phyloP scores from a whole-genome alignment of 2,113 vertebrate species.

The Festucalex cinctus region DNA sequence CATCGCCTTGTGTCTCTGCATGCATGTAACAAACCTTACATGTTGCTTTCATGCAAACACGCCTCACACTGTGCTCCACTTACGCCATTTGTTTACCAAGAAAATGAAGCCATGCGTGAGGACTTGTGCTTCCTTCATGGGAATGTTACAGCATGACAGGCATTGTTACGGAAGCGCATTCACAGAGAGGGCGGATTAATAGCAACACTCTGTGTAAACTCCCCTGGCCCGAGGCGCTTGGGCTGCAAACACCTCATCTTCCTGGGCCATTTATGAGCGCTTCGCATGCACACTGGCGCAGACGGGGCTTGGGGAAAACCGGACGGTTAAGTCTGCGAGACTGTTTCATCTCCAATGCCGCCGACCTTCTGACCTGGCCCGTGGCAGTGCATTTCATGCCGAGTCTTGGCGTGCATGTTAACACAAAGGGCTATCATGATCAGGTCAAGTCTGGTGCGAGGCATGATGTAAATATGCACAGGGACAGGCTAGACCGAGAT shows the following conservation, averaged over 20 bases:
- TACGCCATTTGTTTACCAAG: slow-evolving; percentile 4
- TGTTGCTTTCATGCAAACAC: not conserved
- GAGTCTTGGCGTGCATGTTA: slow-evolving; percentile 10
- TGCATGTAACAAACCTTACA: not conserved
- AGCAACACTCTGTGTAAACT: slow-evolving; percentile 74
- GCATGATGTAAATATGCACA: too few species aligned
- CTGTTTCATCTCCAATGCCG: slow-evolving; percentile 49
- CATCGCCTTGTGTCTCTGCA: not conserved
- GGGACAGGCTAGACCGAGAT: too few species aligned
- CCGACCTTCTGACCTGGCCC: slow-evolving; percentile 53
- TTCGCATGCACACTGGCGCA: slow-evolving; percentile 58
- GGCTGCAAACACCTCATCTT: slow-evolving; percentile 69
- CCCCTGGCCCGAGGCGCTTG: slow-evolving; percentile 62
- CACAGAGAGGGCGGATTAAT: slow-evolving; percentile 65
- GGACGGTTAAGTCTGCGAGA: slow-evolving; percentile 57
- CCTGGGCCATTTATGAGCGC: slow-evolving; percentile 70
- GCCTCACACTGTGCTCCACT: not conserved
- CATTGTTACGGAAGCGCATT: slow-evolving; percentile 50
- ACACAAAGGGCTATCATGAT: not conserved
- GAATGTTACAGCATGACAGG: slow-evolving; percentile 50
- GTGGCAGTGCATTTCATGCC: slow-evolving; percentile 44
- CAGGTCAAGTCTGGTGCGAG: too few species aligned
- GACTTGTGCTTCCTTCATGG: slow-evolving; percentile 25
- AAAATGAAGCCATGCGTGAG: slow-evolving; percentile 26
- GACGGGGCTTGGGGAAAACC: slow-evolving; percentile 61